phyloP scores from a whole-genome alignment of 2,888 invertebrate genomes.

The Pardosa pseudoannulata region DNA sequence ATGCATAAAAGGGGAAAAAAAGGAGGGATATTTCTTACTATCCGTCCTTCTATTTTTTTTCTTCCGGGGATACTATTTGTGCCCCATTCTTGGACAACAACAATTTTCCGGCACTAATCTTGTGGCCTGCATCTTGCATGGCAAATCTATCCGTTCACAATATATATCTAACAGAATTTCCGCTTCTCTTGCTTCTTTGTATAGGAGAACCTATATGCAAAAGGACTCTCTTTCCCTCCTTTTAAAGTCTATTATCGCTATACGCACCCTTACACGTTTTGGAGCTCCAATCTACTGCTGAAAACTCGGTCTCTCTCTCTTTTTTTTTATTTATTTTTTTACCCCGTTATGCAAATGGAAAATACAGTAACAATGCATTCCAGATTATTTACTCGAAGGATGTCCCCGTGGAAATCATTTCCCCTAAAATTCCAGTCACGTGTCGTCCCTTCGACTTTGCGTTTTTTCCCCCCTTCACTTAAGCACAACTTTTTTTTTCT shows the following conservation, averaged over 20 bases:
- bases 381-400: constrained; percentile 63
- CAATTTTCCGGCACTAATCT: constrained; percentile 64
- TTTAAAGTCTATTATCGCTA: constrained; percentile 68
- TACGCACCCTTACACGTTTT: constrained; percentile 63
- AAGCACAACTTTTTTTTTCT: not conserved
- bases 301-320: constrained; percentile 23
- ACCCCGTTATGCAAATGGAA: constrained; percentile 68
- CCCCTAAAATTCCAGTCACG: constrained; percentile 47
- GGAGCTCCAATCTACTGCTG: constrained; percentile 24
- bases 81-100: constrained; percentile 57
- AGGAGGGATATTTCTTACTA: constrained; percentile 57
- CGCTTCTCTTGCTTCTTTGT: constrained; percentile 46
- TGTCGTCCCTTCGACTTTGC: constrained; percentile 20
- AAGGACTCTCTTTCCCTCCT: constrained; percentile 29
- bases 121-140: constrained; percentile 62
- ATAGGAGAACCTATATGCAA: constrained; percentile 8
- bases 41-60: constrained; percentile 22
- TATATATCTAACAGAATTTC: constrained; percentile 30
- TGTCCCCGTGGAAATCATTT: constrained; percentile 35
- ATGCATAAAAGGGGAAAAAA: constrained; percentile 18
- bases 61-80: constrained; percentile 35
- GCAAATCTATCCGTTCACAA: constrained; percentile 62
- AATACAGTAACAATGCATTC: constrained; percentile 65
- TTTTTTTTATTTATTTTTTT: constrained; percentile 30
- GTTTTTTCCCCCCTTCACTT: constrained; percentile 1